Conservation (phyloP, 2,888 invertebrate species). For the Aleiodes leptofemur region DNA sequence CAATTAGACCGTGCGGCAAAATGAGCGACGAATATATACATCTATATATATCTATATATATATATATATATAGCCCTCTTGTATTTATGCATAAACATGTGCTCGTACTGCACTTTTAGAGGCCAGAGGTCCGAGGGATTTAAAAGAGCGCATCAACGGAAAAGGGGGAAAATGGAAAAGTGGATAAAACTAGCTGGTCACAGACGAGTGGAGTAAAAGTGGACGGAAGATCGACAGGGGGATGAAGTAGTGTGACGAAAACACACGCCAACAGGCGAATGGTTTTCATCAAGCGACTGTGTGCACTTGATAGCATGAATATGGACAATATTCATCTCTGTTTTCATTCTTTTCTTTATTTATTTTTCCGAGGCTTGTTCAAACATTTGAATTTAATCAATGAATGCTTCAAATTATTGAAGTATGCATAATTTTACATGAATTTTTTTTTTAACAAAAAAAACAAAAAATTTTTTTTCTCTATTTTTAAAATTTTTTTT, state of each 20-base stretch:
- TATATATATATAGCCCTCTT: conserved; percentile 39
- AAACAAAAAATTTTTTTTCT: too few relatives aligned
- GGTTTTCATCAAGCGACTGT: conserved; percentile 53
- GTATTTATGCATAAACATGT: conserved; percentile 58
- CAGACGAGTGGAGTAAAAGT: conserved; percentile 20
- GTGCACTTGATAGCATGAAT: conserved; percentile 53
- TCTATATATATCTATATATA: conserved; percentile 16
- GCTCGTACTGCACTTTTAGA: conserved; percentile 56
- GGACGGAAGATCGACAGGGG: neutral
- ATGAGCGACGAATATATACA: conserved; percentile 23
- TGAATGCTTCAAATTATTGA: too few relatives aligned
- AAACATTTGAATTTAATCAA: neutral
- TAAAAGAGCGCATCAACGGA: conserved; percentile 16
- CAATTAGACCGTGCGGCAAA: conserved; percentile 29
- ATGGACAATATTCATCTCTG: conserved; percentile 50
- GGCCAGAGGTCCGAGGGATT: conserved; percentile 31
- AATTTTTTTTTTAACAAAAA: too few relatives aligned
- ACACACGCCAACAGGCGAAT: conserved; percentile 56
- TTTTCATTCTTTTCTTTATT: neutral
- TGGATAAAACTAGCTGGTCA: conserved; percentile 4
- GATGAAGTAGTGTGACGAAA: conserved; percentile 4
- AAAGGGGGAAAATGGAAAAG: neutral
- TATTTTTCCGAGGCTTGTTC: neutral
- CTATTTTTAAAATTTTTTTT: too few relatives aligned
- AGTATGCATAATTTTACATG: too few relatives aligned